Percentiles rank a stretch among this genome's conserved stretches.
Conservation (phyloP, 2,113 vertebrate species). For the Hippocampus abdominalis region DNA sequence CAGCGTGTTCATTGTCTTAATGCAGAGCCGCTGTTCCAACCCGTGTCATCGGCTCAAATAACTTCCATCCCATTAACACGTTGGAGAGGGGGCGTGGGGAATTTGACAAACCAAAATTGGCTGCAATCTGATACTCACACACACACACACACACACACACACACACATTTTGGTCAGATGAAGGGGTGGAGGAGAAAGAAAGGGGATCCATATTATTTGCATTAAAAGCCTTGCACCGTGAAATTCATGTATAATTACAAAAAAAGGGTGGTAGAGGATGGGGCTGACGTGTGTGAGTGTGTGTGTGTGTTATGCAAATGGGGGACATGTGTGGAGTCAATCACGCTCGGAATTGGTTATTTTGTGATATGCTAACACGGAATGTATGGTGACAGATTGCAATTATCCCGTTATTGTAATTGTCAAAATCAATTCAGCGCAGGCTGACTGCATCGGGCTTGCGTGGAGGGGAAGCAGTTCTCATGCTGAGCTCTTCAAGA, state of each 20-base stretch:
- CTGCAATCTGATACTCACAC: constrained; percentile 69
- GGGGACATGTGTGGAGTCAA: constrained; percentile 55
- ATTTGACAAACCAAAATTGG: constrained; percentile 79
- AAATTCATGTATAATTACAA: constrained; percentile 76
- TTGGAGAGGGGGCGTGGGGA: constrained; percentile 68
- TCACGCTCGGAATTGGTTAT: constrained; percentile 59
- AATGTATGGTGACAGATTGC: constrained; percentile 72
- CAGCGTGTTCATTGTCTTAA: constrained; percentile 72
- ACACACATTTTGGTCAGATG: constrained; percentile 37
- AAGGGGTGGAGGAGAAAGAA: background rate
- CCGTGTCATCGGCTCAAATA: constrained; percentile 66
- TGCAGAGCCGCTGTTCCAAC: constrained; percentile 76
- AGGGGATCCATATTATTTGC: constrained; percentile 72
- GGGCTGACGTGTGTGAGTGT: background rate
- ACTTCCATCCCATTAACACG: constrained; percentile 95
- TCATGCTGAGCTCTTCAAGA: constrained; percentile 10
- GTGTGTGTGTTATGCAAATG: constrained; percentile 63
- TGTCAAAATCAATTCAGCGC: constrained; percentile 71
- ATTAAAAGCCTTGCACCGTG: constrained; percentile 73
- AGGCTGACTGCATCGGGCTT: constrained; percentile 27
- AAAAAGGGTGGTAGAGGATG: constrained; percentile 22
- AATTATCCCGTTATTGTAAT: constrained; percentile 75
- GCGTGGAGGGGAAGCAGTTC: constrained; percentile 20
- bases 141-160: constrained; percentile 9
- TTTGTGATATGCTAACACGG: constrained; percentile 66